phyloP scores from a whole-genome alignment of 2,113 vertebrate species.

The Cyanistes caeruleus region DNA sequence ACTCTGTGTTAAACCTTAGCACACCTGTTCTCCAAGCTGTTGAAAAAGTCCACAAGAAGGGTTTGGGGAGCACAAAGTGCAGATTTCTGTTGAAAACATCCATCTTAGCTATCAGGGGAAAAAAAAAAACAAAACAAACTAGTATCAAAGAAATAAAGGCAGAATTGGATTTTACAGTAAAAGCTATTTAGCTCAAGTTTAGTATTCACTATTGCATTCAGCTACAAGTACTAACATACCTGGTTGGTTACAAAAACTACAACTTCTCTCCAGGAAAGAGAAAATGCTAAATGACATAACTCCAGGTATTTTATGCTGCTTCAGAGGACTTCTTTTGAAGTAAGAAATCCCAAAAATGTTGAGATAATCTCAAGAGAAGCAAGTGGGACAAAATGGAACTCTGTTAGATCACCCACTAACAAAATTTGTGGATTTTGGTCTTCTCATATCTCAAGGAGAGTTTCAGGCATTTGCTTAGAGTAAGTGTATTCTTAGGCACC shows the following conservation, averaged over 20 bases:
- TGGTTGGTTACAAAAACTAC: not conserved
- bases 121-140: not conserved
- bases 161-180: not conserved
- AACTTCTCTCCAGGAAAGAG: not conserved
- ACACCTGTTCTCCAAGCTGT: not conserved
- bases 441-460: not conserved
- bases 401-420: not conserved
- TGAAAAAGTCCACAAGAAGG: not conserved
- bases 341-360: not conserved
- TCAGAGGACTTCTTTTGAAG: not conserved
- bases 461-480: not conserved
- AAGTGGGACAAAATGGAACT: not conserved
- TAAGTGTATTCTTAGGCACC: accelerated
- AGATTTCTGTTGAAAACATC: not conserved
- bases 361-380: not conserved
- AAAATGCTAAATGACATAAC: not conserved
- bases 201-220: not conserved
- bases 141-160: not conserved
- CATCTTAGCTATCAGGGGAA: not conserved
- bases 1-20: not conserved
- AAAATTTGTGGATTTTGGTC: not conserved
- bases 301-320: not conserved
- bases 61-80: not conserved
- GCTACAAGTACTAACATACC: not conserved
- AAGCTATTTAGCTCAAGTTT: not conserved